Conservation (phyloP, 2,113 vertebrate species). For the Coregonus clupeaformis region DNA sequence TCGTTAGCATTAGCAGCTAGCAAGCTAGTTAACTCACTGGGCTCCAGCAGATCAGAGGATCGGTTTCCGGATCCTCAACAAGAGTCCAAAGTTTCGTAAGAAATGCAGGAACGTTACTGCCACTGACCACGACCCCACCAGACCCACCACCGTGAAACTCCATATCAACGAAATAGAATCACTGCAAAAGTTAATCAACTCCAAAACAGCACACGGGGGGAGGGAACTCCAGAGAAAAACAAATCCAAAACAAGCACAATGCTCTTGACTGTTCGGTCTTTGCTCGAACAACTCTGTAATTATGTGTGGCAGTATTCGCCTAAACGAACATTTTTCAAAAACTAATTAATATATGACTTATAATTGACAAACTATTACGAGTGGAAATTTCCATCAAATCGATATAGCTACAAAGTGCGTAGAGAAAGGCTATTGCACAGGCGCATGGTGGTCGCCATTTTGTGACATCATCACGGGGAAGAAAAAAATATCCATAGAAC, state of each 20-base stretch:
- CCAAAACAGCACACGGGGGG: not conserved
- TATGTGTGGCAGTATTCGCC: not conserved
- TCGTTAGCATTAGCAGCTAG: too few species aligned
- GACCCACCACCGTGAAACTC: conserved; percentile 58
- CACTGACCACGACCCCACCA: conserved; percentile 53
- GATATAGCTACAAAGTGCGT: conserved; percentile 66
- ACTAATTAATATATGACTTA: not conserved
- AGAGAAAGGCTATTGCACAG: conserved; percentile 34
- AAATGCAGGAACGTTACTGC: conserved; percentile 87
- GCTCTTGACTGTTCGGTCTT: not conserved
- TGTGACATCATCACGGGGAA: conserved; percentile 49
- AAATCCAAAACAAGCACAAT: not conserved
- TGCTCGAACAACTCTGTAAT: not conserved
- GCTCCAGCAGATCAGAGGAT: conserved; percentile 93
- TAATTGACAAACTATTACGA: not conserved
- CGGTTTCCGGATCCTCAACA: conserved; percentile 89
- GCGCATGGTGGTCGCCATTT: conserved; percentile 68
- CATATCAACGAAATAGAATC: conserved; percentile 51
- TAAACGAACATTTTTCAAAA: not conserved
- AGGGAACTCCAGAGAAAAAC: not conserved
- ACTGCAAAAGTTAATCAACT: not conserved
- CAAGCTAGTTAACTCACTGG: conserved; percentile 70
- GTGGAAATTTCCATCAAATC: conserved; percentile 58
- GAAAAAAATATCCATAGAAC: not conserved
- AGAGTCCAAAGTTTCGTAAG: conserved; percentile 93